Base-by-base conservation (phyloP, 2,113 vertebrate species). In the Agapornis roseicollis region DNA sequence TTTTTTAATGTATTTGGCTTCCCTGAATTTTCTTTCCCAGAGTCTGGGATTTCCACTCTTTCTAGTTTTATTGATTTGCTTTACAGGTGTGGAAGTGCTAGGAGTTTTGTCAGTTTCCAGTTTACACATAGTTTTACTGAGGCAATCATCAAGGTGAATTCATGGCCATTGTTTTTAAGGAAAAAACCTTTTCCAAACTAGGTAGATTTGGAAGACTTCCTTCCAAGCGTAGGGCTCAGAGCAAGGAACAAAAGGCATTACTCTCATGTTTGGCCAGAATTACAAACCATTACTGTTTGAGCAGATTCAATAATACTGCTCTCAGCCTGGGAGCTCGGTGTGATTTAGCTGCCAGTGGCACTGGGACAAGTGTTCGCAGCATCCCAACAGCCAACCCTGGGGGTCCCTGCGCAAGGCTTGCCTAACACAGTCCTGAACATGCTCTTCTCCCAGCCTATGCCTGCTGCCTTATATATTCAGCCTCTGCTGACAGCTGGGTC, bases 381-480 rank as follows among this genome's bases (percentile, higher is more conserved):
- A 24, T 58, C 56, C 56, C 9, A 58, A 35, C 33, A 58, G 56
- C 22, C 56, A 35, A 22, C 33, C 9, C 22, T 22, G 3, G 56
- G 56, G 33, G 13, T 58, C 56, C 22, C 6, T 58, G 33, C 22
- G 56, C 33, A 23, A 58, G 56, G 56, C 24, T 58, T 85, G 31
- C 35, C 29, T 72, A 37, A 52, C 4, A 1, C 17, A 22, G 14
- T 13, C 50, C 46, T 56, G 46, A 35, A 33, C 33, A 24, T 1
- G 1, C 14, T 47, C 17, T 47, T 65, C 63, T 76, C 69, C 46
- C 23, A 29, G 25, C 46, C 80, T 46, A 29, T 0, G 10, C 25
- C 52, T 2, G 0, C 31, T 85, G 29, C 69, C 2, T 0, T n/a
- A 1, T 23, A 5, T 47, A 4, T 68, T 42, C 55, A 74, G 27